phyloP scores from a whole-genome alignment of 2,888 invertebrate species.

The Eubasilissa splendida region DNA sequence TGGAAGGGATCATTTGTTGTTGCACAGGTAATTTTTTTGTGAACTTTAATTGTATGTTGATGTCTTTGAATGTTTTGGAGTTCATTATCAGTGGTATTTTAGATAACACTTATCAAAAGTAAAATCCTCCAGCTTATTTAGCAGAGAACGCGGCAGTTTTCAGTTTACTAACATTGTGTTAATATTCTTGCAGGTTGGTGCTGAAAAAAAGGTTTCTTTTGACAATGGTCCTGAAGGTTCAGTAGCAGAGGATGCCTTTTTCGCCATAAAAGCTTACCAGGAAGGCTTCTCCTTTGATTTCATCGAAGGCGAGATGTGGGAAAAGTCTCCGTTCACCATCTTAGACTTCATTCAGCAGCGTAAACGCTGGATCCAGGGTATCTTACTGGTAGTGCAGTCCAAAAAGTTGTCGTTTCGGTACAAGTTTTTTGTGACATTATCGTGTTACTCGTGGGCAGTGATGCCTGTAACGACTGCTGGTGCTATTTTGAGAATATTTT shows the following conservation, averaged over 20 bases:
- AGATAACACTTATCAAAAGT: too few species aligned
- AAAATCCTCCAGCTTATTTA: too few species aligned
- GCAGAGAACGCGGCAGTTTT: too few species aligned
- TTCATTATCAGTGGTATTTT: too few species aligned
- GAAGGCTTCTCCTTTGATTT: slow-evolving; percentile 95
- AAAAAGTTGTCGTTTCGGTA: slow-evolving; percentile 84
- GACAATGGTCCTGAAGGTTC: slow-evolving; percentile 97
- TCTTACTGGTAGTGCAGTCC: slow-evolving; percentile 89
- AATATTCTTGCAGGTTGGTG: slow-evolving; percentile 77
- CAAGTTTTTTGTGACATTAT: slow-evolving; percentile 87
- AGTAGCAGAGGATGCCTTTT: slow-evolving; percentile 97
- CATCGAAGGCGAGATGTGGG: slow-evolving; percentile 98
- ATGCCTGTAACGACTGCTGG: slow-evolving; percentile 24
- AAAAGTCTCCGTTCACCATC: slow-evolving; percentile 95
- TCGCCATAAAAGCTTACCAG: slow-evolving; percentile 94
- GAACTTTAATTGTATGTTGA: too few species aligned
- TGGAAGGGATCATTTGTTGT: slow-evolving; percentile 99
- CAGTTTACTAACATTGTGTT: too few species aligned
- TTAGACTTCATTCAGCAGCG: slow-evolving; percentile 80
- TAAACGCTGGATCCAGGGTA: slow-evolving; percentile 96
- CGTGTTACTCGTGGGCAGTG: slow-evolving; percentile 91
- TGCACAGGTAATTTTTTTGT: slow-evolving; percentile 81
- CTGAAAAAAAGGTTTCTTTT: slow-evolving; percentile 92
- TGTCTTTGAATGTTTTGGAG: too few species aligned
- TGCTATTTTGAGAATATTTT: slow-evolving; percentile 14